A percentile compares a stretch with the other conserved stretches of the same genome.
phyloP scores from a whole-genome alignment of 2,113 vertebrate genomes.

The Syngnathus typhle region DNA sequence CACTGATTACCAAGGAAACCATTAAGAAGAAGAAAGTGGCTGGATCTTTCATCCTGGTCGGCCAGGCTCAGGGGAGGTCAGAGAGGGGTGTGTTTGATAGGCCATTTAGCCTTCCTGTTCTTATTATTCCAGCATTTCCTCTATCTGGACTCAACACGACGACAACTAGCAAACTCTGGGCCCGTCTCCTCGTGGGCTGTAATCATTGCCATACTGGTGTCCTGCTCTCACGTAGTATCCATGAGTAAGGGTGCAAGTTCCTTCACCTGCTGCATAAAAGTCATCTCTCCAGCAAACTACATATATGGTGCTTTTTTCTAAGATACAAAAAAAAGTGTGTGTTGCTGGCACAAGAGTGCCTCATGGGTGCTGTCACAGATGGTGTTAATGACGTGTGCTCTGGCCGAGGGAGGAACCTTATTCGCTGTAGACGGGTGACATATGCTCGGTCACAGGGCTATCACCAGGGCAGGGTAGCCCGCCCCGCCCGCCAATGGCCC shows the following conservation, averaged over 20 bases:
- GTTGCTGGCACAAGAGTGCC: constrained; percentile 42
- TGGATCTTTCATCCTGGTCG: constrained; percentile 80
- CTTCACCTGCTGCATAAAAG: constrained; percentile 2
- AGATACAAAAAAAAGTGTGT: constrained; percentile 36
- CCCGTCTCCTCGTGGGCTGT: constrained; percentile 57
- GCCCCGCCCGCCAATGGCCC: constrained; percentile 43
- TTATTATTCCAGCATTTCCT: constrained; percentile 77
- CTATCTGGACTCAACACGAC: constrained; percentile 68
- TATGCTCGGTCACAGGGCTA: constrained; percentile 64
- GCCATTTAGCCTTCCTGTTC: constrained; percentile 78
- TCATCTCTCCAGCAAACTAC: constrained; percentile 5
- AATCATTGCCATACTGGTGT: constrained; percentile 79
- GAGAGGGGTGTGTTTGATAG: constrained; percentile 77
- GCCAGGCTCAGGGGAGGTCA: constrained; percentile 79
- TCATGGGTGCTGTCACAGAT: constrained; percentile 71
- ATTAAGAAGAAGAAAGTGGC: constrained; percentile 83
- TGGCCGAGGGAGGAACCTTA: constrained; percentile 50
- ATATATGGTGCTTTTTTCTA: constrained; percentile 6
- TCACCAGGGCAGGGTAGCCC: constrained; percentile 36
- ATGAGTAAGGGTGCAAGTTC: constrained; percentile 35
- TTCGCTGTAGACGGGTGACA: constrained; percentile 65
- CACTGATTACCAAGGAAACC: constrained; percentile 87
- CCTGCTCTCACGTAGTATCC: constrained; percentile 40
- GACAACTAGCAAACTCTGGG: constrained; percentile 44
- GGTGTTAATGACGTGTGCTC: constrained; percentile 67